Conservation (phyloP, 2,888 invertebrate genomes). For the Mythimna ferrago region DNA sequence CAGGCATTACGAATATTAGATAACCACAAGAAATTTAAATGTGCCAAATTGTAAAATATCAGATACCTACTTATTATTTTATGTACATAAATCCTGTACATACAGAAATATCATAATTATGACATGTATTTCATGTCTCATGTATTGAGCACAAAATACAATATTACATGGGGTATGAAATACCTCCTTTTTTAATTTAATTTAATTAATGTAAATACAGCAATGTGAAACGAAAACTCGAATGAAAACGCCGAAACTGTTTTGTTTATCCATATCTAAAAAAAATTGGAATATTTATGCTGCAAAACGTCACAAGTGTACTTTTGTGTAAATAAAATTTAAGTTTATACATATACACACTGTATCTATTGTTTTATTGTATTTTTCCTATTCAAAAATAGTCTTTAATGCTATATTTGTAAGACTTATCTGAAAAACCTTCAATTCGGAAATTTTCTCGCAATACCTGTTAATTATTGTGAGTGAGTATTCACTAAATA, state of each 20-base stretch:
- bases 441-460: too few relatives aligned
- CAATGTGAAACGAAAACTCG: slow-evolving; percentile 62
- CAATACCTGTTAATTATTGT: too few relatives aligned
- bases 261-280: slow-evolving; percentile 50
- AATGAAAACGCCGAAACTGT: slow-evolving; percentile 57
- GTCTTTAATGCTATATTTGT: too few relatives aligned
- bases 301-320: slow-evolving; percentile 88
- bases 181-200: slow-evolving; percentile 51
- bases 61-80: slow-evolving; percentile 67
- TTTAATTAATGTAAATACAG: slow-evolving; percentile 63
- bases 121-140: slow-evolving; percentile 63
- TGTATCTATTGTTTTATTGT: slow-evolving; percentile 83
- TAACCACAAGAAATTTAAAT: slow-evolving; percentile 70
- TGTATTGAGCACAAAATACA: slow-evolving; percentile 55
- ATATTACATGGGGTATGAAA: slow-evolving; percentile 60
- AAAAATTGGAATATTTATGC: slow-evolving; percentile 73
- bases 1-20: slow-evolving; percentile 68
- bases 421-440: too few relatives aligned
- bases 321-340: slow-evolving; percentile 90
- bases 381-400: background rate
- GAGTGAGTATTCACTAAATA: too few relatives aligned
- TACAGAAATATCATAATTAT: slow-evolving; percentile 61
- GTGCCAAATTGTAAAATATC: slow-evolving; percentile 85
- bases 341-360: slow-evolving; percentile 89
- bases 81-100: slow-evolving; percentile 65